phyloP scores from a whole-genome alignment of 2,888 invertebrate genomes.

The Drosophila pseudotakahashii region DNA sequence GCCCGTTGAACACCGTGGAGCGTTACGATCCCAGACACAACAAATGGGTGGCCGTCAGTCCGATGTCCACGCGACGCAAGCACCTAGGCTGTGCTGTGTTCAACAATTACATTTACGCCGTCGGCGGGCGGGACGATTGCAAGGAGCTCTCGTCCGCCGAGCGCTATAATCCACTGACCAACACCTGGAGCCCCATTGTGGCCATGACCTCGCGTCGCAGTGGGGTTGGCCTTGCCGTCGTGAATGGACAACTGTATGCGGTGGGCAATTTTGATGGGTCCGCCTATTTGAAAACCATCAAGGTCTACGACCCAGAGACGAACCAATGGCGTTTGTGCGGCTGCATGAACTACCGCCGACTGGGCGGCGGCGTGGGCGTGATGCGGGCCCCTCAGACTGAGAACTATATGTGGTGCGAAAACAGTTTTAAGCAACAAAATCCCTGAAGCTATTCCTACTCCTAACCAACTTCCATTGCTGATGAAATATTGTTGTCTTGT shows the following conservation, averaged over 20 bases:
- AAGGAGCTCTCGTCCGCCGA: conserved; percentile 98
- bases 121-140: conserved; percentile 98
- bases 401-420: conserved; percentile 91
- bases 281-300: conserved; percentile 98
- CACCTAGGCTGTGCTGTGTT: conserved; percentile 99
- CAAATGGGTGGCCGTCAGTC: conserved; percentile 96
- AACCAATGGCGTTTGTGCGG: conserved; percentile 99
- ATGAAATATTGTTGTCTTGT: conserved; percentile 24
- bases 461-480: conserved; percentile 16
- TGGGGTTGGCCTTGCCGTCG: conserved; percentile 98
- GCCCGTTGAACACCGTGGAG: conserved; percentile 97
- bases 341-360: conserved; percentile 98
- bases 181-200: conserved; percentile 99
- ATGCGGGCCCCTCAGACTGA: conserved; percentile 96
- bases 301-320: conserved; percentile 98
- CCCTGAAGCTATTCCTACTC: conserved; percentile 22
- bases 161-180: conserved; percentile 98
- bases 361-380: conserved; percentile 98
- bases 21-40: conserved; percentile 96
- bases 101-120: conserved; percentile 99
- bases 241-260: conserved; percentile 98
- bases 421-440: conserved; percentile 43
- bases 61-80: conserved; percentile 98
- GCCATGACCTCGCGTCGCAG: conserved; percentile 99
- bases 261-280: conserved; percentile 99